phyloP scores from a whole-genome alignment of 1,140 invertebrate species.

The Asobara japonica region DNA sequence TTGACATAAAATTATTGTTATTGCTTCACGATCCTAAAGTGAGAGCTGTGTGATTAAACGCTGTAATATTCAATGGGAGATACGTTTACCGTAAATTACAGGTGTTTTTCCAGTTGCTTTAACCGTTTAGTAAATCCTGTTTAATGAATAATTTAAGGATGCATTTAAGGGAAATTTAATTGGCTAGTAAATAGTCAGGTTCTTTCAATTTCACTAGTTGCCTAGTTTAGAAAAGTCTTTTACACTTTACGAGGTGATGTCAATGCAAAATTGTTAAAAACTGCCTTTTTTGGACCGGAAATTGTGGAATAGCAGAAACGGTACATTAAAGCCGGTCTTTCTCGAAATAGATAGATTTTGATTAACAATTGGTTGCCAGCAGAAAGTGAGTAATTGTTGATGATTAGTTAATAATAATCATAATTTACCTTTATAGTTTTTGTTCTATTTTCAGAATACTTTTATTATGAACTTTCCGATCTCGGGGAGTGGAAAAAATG shows the following conservation, averaged over 20 bases:
- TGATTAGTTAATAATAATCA: too few species aligned
- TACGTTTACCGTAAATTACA: neutral
- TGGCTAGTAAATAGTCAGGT: neutral
- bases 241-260: neutral
- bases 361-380: too few species aligned
- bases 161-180: neutral
- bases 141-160: neutral
- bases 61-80: neutral
- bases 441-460: too few species aligned
- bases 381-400: too few species aligned
- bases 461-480: too few species aligned
- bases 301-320: too few species aligned
- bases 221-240: neutral
- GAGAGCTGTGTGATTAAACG: neutral
- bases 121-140: neutral
- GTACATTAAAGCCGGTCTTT: too few species aligned
- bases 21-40: neutral
- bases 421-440: too few species aligned
- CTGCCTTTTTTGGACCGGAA: too few species aligned
- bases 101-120: neutral
- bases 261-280: too few species aligned
- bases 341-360: too few species aligned
- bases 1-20: constrained; percentile 7
- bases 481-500: too few species aligned
- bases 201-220: neutral